These are phyloP conservation scores for Triops longicaudatus DNA, from an alignment of 1,140 invertebrate genomes.

Conservation along the genomic window DNA sequence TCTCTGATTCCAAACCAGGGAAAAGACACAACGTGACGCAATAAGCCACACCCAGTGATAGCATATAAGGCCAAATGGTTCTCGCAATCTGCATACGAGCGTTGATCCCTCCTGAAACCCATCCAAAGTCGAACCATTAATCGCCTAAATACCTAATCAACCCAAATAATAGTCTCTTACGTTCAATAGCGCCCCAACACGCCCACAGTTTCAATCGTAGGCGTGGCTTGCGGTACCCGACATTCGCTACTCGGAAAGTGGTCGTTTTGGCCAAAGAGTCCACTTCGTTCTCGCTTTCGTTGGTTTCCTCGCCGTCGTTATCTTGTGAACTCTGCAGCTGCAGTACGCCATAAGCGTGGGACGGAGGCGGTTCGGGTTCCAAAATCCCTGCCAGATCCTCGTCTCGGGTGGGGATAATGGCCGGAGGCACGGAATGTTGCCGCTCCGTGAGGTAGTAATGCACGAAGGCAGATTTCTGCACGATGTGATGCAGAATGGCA, in stretches of 20 bases:
- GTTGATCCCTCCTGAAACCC: slow-evolving; percentile 53
- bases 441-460: slow-evolving; percentile 60
- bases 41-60: slow-evolving; percentile 73
- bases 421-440: not conserved
- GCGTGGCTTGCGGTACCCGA: not conserved
- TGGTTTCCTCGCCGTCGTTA: slow-evolving; percentile 29
- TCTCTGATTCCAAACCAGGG: slow-evolving; percentile 79
- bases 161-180: not conserved
- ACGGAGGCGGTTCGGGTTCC: not conserved
- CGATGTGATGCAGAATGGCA: slow-evolving; percentile 62
- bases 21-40: slow-evolving; percentile 80
- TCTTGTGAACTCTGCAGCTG: slow-evolving; percentile 20
- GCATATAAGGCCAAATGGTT: slow-evolving; percentile 78
- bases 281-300: slow-evolving; percentile 28
- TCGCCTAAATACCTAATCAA: not conserved
- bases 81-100: slow-evolving; percentile 66
- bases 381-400: not conserved
- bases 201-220: not conserved
- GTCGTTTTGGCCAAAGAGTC: slow-evolving; percentile 28
- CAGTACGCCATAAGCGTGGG: not conserved
- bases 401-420: not conserved
- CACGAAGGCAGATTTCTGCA: slow-evolving; percentile 69
- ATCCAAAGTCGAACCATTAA: not conserved
- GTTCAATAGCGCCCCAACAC: not conserved
- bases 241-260: slow-evolving; percentile 2